These are phyloP conservation scores for Trisateles emortualis DNA, from an alignment of 2,888 invertebrate genomes.

Conservation along the genomic window DNA sequence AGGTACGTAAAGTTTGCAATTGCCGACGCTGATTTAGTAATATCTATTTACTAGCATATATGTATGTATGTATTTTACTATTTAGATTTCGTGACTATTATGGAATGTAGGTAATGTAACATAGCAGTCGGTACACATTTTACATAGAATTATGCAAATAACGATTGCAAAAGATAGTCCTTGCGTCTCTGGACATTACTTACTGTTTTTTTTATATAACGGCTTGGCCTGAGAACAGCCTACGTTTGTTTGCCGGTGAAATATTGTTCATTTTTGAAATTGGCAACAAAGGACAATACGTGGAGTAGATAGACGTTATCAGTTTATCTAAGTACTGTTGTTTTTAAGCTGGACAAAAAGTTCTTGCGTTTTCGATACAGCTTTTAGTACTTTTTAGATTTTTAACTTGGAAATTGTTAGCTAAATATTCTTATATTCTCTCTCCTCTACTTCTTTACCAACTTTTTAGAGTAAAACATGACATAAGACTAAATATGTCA, in stretches of 20 bases:
- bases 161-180: too few species aligned
- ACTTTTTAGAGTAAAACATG: slow-evolving; percentile 17
- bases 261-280: too few species aligned
- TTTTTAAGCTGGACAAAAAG: slow-evolving; percentile 29
- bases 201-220: too few species aligned
- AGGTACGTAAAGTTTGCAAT: slow-evolving; percentile 3
- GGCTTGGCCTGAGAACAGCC: too few species aligned
- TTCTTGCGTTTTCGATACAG: slow-evolving; percentile 30
- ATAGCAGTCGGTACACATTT: too few species aligned
- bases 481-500: slow-evolving; percentile 16
- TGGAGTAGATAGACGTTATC: slow-evolving; percentile 8
- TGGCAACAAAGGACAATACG: slow-evolving; percentile 2
- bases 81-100: slow-evolving; percentile 19
- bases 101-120: slow-evolving; percentile 5
- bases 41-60: slow-evolving; percentile 12
- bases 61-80: too few species aligned
- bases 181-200: too few species aligned
- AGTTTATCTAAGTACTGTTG: slow-evolving; percentile 29
- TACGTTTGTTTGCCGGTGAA: too few species aligned
- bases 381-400: slow-evolving; percentile 37
- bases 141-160: too few species aligned
- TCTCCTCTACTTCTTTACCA: too few species aligned
- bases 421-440: slow-evolving; percentile 29
- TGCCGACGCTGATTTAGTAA: slow-evolving; percentile 18
- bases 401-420: slow-evolving; percentile 36